Evolutionary conservation across 2,113 vertebrate genomes (phyloP).

Genomic region (Neomonachus schauinslandi): DNA sequence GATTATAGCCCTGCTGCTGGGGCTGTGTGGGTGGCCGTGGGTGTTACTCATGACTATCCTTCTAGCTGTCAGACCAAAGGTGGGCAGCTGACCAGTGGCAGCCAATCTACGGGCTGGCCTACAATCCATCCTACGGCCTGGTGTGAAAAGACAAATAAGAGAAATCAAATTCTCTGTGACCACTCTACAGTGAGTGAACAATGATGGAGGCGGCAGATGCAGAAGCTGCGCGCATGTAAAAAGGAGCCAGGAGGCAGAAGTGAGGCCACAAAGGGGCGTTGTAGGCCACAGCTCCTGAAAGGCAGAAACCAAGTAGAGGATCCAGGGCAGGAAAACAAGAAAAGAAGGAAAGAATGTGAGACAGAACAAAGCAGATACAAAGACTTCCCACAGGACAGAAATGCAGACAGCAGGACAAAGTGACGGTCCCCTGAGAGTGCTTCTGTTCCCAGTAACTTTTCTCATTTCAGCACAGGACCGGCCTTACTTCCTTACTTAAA

Average conservation of each 20-base stretch:
- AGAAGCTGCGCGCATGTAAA: neutral
- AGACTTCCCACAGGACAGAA: neutral
- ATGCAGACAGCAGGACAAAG: neutral
- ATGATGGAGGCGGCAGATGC: neutral
- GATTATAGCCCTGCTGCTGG: neutral
- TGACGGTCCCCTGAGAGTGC: fast-evolving
- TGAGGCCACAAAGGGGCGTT: neutral
- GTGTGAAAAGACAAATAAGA: neutral
- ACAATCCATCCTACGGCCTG: too few species aligned
- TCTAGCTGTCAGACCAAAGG: neutral
- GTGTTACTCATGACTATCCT: fast-evolving
- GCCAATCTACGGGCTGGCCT: too few species aligned
- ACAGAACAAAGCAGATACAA: neutral
- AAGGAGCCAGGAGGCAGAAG: neutral
- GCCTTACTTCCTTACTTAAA: neutral
- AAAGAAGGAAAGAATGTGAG: neutral
- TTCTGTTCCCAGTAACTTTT: neutral
- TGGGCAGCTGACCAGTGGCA: neutral
- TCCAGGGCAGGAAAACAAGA: neutral
- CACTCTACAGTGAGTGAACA: neutral
- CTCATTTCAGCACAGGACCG: neutral
- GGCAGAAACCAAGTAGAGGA: neutral
- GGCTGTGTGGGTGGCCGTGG: fast-evolving
- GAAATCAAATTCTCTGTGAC: neutral
- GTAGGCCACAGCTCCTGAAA: neutral